Evolutionary conservation across 2,888 invertebrate species (phyloP).

Genomic region (Nemapogon koenigi): DNA sequence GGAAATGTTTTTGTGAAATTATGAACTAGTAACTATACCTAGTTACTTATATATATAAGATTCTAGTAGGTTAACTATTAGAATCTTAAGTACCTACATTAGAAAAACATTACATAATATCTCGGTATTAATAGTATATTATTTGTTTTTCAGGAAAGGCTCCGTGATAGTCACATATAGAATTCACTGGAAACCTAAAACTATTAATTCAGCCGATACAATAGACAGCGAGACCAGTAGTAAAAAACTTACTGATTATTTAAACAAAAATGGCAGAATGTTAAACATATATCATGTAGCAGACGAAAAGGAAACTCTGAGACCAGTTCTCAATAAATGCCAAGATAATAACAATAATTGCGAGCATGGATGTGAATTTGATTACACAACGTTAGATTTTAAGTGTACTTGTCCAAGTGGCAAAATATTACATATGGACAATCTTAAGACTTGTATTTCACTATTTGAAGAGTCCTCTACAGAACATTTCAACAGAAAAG

Average conservation of each 20-base stretch:
- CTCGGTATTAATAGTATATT: slow-evolving; percentile 7
- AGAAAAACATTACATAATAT: too few species aligned
- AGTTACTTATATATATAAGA: too few species aligned
- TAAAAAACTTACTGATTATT: slow-evolving; percentile 50
- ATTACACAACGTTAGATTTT: slow-evolving; percentile 68
- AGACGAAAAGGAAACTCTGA: slow-evolving; percentile 38
- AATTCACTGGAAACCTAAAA: slow-evolving; percentile 69
- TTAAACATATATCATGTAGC: slow-evolving; percentile 58
- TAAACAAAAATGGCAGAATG: slow-evolving; percentile 56
- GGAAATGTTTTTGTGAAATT: too few species aligned
- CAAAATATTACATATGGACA: slow-evolving; percentile 37
- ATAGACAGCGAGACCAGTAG: slow-evolving; percentile 52
- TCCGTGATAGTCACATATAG: slow-evolving; percentile 71
- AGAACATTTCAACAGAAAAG: slow-evolving; percentile 18
- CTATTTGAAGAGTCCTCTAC: slow-evolving; percentile 10
- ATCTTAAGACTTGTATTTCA: slow-evolving; percentile 48
- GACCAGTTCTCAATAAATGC: slow-evolving; percentile 69
- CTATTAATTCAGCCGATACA: slow-evolving; percentile 49
- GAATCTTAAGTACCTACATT: too few species aligned
- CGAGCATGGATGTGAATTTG: slow-evolving; percentile 71
- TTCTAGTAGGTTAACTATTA: too few species aligned
- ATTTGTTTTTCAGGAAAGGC: slow-evolving; percentile 67
- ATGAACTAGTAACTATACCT: too few species aligned
- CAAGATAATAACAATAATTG: slow-evolving; percentile 71
- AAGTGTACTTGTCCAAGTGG: slow-evolving; percentile 69